Base-by-base conservation (phyloP, 2,888 invertebrate genomes). In the Pinctada fucata region DNA sequence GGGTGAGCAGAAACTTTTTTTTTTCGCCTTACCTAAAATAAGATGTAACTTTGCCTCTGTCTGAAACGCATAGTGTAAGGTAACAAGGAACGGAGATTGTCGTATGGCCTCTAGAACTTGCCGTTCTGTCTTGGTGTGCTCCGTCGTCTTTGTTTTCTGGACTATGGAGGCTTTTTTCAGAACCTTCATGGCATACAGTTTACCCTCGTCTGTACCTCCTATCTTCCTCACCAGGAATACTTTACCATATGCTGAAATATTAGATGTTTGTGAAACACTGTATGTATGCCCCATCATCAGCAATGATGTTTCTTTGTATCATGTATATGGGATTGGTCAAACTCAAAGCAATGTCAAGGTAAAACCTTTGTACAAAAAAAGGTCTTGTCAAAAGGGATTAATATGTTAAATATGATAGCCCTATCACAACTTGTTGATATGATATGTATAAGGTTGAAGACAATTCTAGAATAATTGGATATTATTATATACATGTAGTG, bases 181-280 rank as follows among this genome's bases (percentile, higher is more conserved):
- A 86, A 99, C 98, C 93, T 99, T 99, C 98, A 99, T 99, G 79
- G 99, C 99, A 94, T 99, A 99, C 82, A 99, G 94, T 86, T 96
- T 96, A 72, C 96, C 96, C 89, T 96, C 95, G 93, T 99, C 99
- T 79, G 91, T 90, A 48, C 94, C 98, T 79, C 96, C 96, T 88
- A 95, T 94, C 93, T 99, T 99, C 85, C 97, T 95, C 85, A 99
- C 99, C 92, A 99, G 95, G 94, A 97, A 99, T 91, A 94, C 99
- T 96, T 95, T 98, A 95, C 93, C 92, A 85, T 92, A 92, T 3
- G 92, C 92, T 92, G 85, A 68, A 58, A 58, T 10, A 58, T 58
- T 10, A 58, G 8, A 58, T 58, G 31, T 31, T 31, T 31, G 31
- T 31, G 31, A 31, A 31, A 31, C 31, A 31, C 31, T 31, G 31